Evolutionary conservation across 2,113 vertebrate genomes (phyloP), one percentile per base, ranked within the genome.

Genomic region (Leucopternis melanops): DNA sequence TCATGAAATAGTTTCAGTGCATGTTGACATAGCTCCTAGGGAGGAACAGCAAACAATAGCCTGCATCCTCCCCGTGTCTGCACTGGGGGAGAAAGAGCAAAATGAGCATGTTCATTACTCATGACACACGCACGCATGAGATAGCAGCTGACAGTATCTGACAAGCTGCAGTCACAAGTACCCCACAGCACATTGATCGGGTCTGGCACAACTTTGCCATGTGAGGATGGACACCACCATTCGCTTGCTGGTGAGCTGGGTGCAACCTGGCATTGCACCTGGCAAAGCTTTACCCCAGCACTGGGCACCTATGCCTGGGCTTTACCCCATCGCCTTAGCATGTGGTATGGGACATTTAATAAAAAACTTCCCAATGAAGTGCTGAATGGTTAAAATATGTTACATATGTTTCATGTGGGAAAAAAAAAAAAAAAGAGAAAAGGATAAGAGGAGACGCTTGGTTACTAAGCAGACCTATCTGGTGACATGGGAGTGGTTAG

Each of bases 221-320:
- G 31, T 34, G 57, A 89, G 77, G 36, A 81, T 0, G 0, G 82
- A 15, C 20, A 3, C 10, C 8, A 10, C 1, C 0, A 3, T 34
- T 58, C 3, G 2, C 22, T 25, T 2, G 21, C 10, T 29, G 38
- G 47, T 0, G 13, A 47, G 40, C 47, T 22, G 82, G 18, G 20
- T 9, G 57, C 47, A 16, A 19, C 84, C 88, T 66, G 84, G 38
- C 45, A 27, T 3, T 42, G 45, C 61, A 10, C 1, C 17, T 13
- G 74, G 57, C 44, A 16, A 11, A 3, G 34, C 2, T 16, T 44
- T 65, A 11, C 44, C 67, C 18, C 0, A 16, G 42, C 8, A 3
- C 21, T 13, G 31, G 13, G 32, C 5, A 4, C 27, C 26, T n/a
- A 3, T 1, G 6, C 32, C 16, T 21, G 26, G 57, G n/a, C 54